A percentile compares a stretch with the other conserved stretches of the same genome.
These are phyloP conservation scores for Lerista edwardsae DNA, from an alignment of 2,797 vertebrate species.

Conservation along the genomic window DNA sequence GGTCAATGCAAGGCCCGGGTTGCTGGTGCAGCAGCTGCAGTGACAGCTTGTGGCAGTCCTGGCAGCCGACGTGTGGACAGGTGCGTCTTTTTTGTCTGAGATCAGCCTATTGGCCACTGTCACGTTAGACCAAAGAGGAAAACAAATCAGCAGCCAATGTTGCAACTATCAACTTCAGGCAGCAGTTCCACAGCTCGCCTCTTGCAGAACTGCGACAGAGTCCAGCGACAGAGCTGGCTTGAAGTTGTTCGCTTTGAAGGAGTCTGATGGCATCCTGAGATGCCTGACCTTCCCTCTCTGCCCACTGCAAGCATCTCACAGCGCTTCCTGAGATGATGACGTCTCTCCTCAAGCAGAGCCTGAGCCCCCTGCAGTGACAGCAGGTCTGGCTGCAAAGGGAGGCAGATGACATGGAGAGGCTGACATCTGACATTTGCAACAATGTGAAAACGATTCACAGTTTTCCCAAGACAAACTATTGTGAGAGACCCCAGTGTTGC, in stretches of 20 bases:
- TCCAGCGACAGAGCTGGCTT: neutral
- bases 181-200: neutral
- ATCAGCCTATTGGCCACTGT: neutral
- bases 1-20: too few relatives aligned
- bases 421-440: conserved; percentile 61
- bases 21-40: neutral
- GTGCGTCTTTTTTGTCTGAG: neutral
- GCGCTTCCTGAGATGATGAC: neutral
- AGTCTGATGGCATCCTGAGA: neutral
- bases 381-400: conserved; percentile 44
- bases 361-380: conserved; percentile 39
- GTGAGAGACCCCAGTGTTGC: conserved; percentile 28
- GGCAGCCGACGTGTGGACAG: neutral
- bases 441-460: conserved; percentile 53
- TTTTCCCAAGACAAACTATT: conserved; percentile 23
- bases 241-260: neutral
- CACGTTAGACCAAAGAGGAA: neutral
- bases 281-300: neutral
- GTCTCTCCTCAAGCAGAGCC: conserved; percentile 9
- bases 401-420: conserved; percentile 42
- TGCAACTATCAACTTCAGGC: neutral
- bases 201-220: neutral
- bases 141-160: neutral
- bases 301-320: rapidly evolving
- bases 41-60: neutral